Evolutionary conservation across 2,797 vertebrate species (phyloP).

Genomic region (Tangara arthus): DNA sequence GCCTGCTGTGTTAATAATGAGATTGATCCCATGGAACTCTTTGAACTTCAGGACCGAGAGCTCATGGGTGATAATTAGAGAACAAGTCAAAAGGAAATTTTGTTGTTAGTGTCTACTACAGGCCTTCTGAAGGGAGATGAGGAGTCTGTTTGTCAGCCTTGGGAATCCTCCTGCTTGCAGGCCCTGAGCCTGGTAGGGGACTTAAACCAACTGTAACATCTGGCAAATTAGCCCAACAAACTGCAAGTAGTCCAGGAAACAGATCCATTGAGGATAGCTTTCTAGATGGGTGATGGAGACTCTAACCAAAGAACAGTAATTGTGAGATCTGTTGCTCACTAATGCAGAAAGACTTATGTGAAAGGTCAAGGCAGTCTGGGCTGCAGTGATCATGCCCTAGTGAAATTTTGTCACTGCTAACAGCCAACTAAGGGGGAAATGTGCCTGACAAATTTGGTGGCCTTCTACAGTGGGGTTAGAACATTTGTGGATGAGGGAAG

Average conservation of each 20-base stretch:
- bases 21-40: not conserved
- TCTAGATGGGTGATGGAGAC: not conserved
- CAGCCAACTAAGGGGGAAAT: not conserved
- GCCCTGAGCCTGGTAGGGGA: not conserved
- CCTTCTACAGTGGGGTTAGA: not conserved
- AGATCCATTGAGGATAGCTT: not conserved
- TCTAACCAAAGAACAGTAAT: not conserved
- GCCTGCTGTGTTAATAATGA: not conserved
- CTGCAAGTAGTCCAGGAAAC: not conserved
- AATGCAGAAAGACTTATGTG: fast-evolving
- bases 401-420: not conserved
- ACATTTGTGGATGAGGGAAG: not conserved
- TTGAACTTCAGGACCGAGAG: not conserved
- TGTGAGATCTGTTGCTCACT: not conserved
- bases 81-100: not conserved
- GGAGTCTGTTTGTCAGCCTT: not conserved
- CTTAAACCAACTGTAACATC: fast-evolving
- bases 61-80: not conserved
- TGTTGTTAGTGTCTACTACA: not conserved
- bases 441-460: not conserved
- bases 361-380: not conserved
- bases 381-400: not conserved
- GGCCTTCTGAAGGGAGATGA: fast-evolving
- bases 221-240: not conserved
- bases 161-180: not conserved